These are phyloP conservation scores for Peromyscus leucopus DNA, from an alignment of 2,113 vertebrate species.

Conservation along the genomic window DNA sequence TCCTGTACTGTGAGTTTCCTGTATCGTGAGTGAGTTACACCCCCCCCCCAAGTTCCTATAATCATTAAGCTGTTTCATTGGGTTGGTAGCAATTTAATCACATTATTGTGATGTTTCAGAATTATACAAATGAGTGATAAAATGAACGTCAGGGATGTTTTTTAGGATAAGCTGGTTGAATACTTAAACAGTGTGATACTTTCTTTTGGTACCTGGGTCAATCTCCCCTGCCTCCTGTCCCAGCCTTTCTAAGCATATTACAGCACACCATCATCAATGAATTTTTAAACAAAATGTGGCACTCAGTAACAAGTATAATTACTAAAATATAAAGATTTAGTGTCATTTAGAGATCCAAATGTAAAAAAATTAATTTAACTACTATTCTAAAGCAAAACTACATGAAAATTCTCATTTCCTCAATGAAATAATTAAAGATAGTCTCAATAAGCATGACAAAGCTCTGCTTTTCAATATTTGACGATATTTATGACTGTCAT, in stretches of 20 bases:
- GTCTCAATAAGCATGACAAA: background rate
- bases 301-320: conserved; percentile 1
- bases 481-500: background rate
- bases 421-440: background rate
- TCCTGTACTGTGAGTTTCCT: too few species aligned
- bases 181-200: background rate
- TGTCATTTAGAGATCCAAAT: background rate
- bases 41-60: too few species aligned
- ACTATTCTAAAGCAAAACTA: background rate
- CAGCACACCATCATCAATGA: background rate
- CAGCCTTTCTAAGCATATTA: background rate
- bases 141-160: background rate
- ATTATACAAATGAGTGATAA: background rate
- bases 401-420: conserved; percentile 39
- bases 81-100: too few species aligned
- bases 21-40: too few species aligned
- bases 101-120: background rate
- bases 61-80: too few species aligned
- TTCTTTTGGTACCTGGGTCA: background rate
- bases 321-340: background rate
- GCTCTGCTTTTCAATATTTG: background rate
- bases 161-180: background rate
- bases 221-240: background rate
- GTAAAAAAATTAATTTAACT: conserved; percentile 16
- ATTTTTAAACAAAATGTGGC: background rate